These are phyloP conservation scores for Ethmia dodecea DNA, from an alignment of 2,888 invertebrate species.

Conservation along the genomic window DNA sequence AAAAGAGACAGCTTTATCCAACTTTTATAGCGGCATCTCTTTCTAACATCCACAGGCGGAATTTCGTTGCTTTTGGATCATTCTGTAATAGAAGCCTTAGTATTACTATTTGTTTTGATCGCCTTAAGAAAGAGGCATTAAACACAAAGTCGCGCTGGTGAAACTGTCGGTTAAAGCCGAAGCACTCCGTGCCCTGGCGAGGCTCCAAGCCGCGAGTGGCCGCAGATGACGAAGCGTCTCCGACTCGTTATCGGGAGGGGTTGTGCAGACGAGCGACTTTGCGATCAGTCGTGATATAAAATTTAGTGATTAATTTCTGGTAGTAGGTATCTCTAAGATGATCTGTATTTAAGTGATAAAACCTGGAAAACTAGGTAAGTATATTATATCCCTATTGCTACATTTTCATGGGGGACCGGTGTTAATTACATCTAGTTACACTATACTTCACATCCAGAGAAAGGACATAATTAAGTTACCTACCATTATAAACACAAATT, in stretches of 20 bases:
- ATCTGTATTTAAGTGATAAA: neutral
- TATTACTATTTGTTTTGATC: too few relatives aligned
- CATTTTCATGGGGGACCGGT: neutral
- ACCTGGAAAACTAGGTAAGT: neutral
- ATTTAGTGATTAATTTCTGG: slow-evolving; percentile 1
- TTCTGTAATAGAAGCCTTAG: too few relatives aligned
- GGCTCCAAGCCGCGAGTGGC: slow-evolving; percentile 60
- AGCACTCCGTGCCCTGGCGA: slow-evolving; percentile 51
- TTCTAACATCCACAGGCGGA: too few relatives aligned
- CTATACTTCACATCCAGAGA: neutral
- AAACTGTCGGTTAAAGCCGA: too few relatives aligned
- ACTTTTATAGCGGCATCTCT: too few relatives aligned
- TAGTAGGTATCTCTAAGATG: neutral
- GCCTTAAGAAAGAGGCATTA: too few relatives aligned
- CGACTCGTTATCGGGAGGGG: slow-evolving; percentile 45
- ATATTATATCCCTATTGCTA: too few relatives aligned
- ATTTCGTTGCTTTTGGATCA: too few relatives aligned
- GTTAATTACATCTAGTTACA: neutral
- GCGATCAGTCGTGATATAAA: too few relatives aligned
- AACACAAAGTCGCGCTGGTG: slow-evolving; percentile 19
- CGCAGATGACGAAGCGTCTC: slow-evolving; percentile 56
- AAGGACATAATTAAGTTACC: too few relatives aligned
- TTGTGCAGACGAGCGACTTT: slow-evolving; percentile 20
- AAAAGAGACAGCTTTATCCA: too few relatives aligned
- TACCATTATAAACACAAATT: too few relatives aligned